Evolutionary conservation across 1,140 invertebrate genomes (phyloP).

Genomic region (Drosophila watanabei): DNA sequence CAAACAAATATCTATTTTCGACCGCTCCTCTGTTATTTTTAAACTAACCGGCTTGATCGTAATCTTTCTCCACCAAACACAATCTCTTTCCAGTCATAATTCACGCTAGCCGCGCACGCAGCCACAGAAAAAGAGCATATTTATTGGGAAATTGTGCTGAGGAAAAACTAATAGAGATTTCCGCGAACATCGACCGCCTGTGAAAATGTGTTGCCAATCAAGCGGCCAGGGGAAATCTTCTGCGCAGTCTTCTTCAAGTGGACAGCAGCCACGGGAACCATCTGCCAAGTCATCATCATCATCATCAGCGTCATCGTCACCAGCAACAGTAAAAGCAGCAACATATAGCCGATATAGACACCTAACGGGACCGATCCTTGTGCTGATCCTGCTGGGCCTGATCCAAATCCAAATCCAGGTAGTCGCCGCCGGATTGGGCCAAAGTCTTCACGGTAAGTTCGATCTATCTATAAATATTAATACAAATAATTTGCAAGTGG

Average conservation of each 20-base stretch:
- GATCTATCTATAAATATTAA: conserved; percentile 14
- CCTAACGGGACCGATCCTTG: conserved; percentile 22
- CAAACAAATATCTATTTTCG: conserved; percentile 74
- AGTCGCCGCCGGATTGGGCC: conserved; percentile 27
- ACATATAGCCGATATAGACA: neutral
- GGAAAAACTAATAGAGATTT: conserved; percentile 70
- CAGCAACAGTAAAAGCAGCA: neutral
- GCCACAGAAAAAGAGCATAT: conserved; percentile 23
- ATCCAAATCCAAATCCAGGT: conserved; percentile 50
- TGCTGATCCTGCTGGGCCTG: conserved; percentile 48
- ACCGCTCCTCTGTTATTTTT: conserved; percentile 64
- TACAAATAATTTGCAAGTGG: conserved; percentile 2
- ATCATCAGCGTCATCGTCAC: conserved; percentile 4
- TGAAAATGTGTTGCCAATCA: conserved; percentile 80
- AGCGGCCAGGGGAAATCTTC: conserved; percentile 68
- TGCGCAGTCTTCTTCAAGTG: conserved; percentile 57
- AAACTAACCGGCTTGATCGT: conserved; percentile 74
- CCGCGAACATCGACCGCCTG: conserved; percentile 66
- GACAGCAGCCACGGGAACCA: conserved; percentile 42
- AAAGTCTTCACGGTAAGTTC: conserved; percentile 67
- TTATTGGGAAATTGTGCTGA: conserved; percentile 34
- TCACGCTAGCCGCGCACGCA: conserved; percentile 44
- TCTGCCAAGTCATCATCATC: conserved; percentile 16
- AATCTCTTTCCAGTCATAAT: conserved; percentile 64
- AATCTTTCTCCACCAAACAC: conserved; percentile 54